A percentile compares a stretch with the other conserved stretches of the same genome.
Evolutionary conservation across 1,140 invertebrate genomes (phyloP).

Genomic region (Glossosoma conforme): DNA sequence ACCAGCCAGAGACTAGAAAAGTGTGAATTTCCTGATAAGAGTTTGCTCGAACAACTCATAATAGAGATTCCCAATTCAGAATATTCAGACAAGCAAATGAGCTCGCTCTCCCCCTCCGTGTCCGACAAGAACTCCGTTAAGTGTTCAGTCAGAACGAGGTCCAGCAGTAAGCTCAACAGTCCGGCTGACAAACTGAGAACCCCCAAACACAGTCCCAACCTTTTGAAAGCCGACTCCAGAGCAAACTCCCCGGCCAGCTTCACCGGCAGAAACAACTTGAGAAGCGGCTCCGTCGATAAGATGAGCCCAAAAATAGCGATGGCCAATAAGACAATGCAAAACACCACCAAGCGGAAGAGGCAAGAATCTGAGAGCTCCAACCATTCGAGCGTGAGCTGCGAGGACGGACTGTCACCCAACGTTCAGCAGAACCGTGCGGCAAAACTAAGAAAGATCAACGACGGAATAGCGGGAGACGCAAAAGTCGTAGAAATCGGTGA

Average conservation of each 20-base stretch:
- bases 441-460: slow-evolving; percentile 59
- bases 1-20: slow-evolving; percentile 35
- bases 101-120: slow-evolving; percentile 45
- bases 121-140: slow-evolving; percentile 41
- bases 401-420: slow-evolving; percentile 46
- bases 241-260: slow-evolving; percentile 46
- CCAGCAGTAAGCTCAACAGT: slow-evolving; percentile 65
- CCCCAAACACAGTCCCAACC: slow-evolving; percentile 56
- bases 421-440: slow-evolving; percentile 38
- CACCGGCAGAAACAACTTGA: slow-evolving; percentile 38
- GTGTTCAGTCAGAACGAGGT: slow-evolving; percentile 59
- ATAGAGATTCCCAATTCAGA: slow-evolving; percentile 70
- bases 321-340: slow-evolving; percentile 33
- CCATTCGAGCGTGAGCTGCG: slow-evolving; percentile 55
- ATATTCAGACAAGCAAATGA: slow-evolving; percentile 50
- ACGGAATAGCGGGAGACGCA: slow-evolving; percentile 62
- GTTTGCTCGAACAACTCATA: slow-evolving; percentile 65
- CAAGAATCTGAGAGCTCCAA: slow-evolving; percentile 73
- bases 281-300: slow-evolving; percentile 42
- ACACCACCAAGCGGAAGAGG: slow-evolving; percentile 60
- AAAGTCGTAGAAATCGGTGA: no score
- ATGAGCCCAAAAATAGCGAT: slow-evolving; percentile 36
- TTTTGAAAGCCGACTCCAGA: slow-evolving; percentile 37
- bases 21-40: slow-evolving; percentile 55
- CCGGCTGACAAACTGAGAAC: slow-evolving; percentile 59